These are phyloP conservation scores for Margarornis squamiger DNA, from an alignment of 2,797 vertebrate genomes.

Conservation along the genomic window DNA sequence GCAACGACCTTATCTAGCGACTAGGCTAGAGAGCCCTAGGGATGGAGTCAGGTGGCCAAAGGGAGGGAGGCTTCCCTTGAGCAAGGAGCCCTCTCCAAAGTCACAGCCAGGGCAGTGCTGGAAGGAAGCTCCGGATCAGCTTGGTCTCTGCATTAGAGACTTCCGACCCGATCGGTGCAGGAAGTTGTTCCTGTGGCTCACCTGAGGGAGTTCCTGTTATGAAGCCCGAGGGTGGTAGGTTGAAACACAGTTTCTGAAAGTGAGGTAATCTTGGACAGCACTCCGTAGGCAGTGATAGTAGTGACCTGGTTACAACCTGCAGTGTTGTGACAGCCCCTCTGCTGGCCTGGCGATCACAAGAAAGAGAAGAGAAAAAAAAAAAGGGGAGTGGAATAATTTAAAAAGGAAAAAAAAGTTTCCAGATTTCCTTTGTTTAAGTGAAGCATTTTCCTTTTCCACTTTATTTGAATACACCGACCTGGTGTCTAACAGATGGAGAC, in stretches of 20 bases:
- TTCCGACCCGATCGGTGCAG: constrained; percentile 73
- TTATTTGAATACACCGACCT: constrained; percentile 52
- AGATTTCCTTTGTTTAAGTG: constrained; percentile 79
- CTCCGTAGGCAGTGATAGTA: constrained; percentile 65
- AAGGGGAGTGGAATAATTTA: constrained; percentile 68
- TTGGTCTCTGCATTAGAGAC: constrained; percentile 63
- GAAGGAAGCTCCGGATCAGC: constrained; percentile 73
- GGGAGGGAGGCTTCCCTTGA: constrained; percentile 57
- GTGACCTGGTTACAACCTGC: constrained; percentile 76
- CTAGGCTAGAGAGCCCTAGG: not conserved
- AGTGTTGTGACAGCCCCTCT: constrained; percentile 75
- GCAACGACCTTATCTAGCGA: not conserved
- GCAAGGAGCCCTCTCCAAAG: constrained; percentile 43
- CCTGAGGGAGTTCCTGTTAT: constrained; percentile 83
- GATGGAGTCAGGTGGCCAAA: not conserved
- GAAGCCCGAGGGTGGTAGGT: constrained; percentile 65
- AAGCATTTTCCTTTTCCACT: constrained; percentile 75
- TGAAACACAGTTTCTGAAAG: constrained; percentile 67
- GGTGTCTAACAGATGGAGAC: constrained; percentile 68
- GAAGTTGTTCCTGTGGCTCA: constrained; percentile 77
- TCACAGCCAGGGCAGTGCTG: constrained; percentile 69
- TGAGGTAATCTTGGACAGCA: constrained; percentile 76
- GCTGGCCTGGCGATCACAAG: constrained; percentile 71
- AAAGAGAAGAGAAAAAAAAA: constrained; percentile 64
- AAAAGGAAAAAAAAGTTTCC: constrained; percentile 73